Evolutionary conservation across 2,888 invertebrate species (phyloP).

Genomic region (Formica aserva): DNA sequence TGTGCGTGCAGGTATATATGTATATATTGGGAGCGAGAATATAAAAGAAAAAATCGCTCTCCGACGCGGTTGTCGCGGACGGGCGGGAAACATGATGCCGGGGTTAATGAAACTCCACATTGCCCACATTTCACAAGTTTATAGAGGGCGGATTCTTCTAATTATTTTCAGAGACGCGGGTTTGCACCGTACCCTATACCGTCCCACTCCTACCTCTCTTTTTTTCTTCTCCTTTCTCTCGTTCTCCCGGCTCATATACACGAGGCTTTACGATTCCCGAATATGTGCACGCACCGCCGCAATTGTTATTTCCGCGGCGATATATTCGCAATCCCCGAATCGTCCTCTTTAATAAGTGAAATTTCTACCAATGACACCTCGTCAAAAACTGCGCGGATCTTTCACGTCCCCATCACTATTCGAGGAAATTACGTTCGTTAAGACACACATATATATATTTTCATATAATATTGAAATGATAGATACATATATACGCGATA

Average conservation of each 20-base stretch:
- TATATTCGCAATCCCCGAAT: conserved; percentile 21
- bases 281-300: conserved; percentile 25
- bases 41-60: conserved; percentile 41
- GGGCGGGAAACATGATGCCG: conserved; percentile 38
- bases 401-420: background rate
- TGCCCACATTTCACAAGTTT: conserved; percentile 52
- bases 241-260: background rate
- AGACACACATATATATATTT: background rate
- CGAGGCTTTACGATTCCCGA: conserved; percentile 24
- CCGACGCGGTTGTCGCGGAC: conserved; percentile 14
- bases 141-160: conserved; percentile 47
- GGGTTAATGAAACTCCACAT: conserved; percentile 53
- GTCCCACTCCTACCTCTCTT: background rate
- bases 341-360: conserved; percentile 37
- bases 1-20: background rate
- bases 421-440: background rate
- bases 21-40: conserved; percentile 10
- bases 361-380: background rate
- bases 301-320: conserved; percentile 34
- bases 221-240: background rate
- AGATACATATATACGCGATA: background rate
- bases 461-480: background rate
- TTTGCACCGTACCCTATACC: conserved; percentile 8
- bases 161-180: conserved; percentile 44
- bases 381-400: background rate